These are phyloP conservation scores for Falco biarmicus DNA, from an alignment of 2,797 vertebrate species.

Conservation along the genomic window DNA sequence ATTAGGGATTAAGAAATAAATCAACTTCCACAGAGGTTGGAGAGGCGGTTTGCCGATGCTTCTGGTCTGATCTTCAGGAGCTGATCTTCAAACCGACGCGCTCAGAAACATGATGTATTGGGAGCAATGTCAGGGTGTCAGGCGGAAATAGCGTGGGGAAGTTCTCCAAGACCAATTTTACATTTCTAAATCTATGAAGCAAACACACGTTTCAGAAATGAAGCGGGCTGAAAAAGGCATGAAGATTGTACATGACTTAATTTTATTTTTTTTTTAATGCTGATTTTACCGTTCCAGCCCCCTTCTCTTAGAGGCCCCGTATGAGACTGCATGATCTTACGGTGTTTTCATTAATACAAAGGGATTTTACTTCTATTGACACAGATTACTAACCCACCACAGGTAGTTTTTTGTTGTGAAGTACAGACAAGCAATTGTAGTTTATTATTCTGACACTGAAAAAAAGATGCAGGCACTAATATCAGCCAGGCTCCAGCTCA, in stretches of 20 bases:
- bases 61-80: background rate
- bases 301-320: background rate
- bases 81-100: accelerated
- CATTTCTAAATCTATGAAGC: background rate
- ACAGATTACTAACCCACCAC: background rate
- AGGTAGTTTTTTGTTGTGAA: background rate
- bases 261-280: background rate
- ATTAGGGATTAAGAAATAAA: slow-evolving; percentile 38
- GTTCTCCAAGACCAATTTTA: background rate
- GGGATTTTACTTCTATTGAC: background rate
- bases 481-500: background rate
- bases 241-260: background rate
- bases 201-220: accelerated
- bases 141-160: background rate
- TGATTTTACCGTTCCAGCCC: background rate
- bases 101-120: background rate
- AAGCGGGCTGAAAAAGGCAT: background rate
- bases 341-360: background rate
- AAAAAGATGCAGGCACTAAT: background rate
- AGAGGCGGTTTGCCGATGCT: background rate
- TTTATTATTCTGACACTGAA: background rate
- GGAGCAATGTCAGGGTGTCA: background rate
- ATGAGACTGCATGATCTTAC: background rate
- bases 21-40: background rate
- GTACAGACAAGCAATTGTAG: background rate